These are phyloP conservation scores for Cairina moschata DNA, from an alignment of 2,113 vertebrate species.

Conservation along the genomic window DNA sequence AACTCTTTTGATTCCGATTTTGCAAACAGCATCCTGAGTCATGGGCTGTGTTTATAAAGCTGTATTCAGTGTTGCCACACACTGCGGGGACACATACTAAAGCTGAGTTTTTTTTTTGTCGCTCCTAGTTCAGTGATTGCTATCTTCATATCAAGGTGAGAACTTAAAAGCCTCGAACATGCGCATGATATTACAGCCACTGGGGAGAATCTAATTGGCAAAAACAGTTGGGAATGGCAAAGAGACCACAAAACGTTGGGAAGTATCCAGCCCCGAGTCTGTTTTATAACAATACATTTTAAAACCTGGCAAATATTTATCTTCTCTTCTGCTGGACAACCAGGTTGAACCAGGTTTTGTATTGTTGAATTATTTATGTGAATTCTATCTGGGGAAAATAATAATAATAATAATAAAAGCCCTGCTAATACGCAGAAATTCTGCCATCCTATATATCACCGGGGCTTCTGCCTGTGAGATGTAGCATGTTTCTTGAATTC, in stretches of 20 bases:
- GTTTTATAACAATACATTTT: not conserved
- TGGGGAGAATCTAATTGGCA: not conserved
- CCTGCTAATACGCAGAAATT: not conserved
- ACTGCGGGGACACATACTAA: not conserved
- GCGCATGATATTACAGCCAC: not conserved
- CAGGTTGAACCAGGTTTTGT: not conserved
- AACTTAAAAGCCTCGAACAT: not conserved
- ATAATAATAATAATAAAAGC: too few species aligned
- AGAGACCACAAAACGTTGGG: not conserved
- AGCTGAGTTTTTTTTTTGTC: not conserved
- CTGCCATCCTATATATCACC: not conserved
- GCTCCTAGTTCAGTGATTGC: not conserved
- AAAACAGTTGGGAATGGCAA: not conserved
- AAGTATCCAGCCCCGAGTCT: not conserved
- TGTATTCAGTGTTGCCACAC: not conserved
- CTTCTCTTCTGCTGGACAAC: not conserved
- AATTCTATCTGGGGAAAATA: not conserved
- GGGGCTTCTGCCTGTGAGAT: not conserved
- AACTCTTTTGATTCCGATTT: not conserved
- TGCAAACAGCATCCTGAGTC: conserved; percentile 8
- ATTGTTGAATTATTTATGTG: not conserved
- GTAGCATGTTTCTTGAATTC: not conserved
- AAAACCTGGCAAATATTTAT: not conserved
- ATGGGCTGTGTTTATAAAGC: not conserved
- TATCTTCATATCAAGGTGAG: not conserved